Base-by-base conservation (phyloP, 1,140 invertebrate species). In the Pogonus chalceus region DNA sequence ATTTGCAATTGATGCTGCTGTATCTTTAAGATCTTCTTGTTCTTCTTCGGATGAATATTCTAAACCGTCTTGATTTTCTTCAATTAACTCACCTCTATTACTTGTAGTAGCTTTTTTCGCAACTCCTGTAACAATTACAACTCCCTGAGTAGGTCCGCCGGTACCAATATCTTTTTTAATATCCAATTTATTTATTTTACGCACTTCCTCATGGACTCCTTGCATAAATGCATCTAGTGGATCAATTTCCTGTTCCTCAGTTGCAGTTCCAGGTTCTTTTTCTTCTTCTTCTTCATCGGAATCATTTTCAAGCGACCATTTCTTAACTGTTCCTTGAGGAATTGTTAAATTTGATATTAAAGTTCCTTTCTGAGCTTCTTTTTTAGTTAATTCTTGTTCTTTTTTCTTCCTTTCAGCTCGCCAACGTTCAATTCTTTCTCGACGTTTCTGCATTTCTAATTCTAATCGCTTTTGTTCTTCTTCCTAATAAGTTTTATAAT, bases 11-110 rank as follows among this genome's bases (percentile, higher is more conserved):
- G 86, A 91, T 20, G 87, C 85, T 46, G 93, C 93, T 0, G 91
- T 88, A 59, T 91, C 84, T 57, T 95, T 92, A 47, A 97, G 79
- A 69, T 96, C 93, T 69, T 97, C 94, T 24, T 87, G 79, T 70
- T 98, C 94, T 72, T 98, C 94, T 75, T 97, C 93, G 20, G 92
- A 96, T 0, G 93, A 97, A 79, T 97, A 98, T 74, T 98, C 94
- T 53, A 98, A 74, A 18, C 90, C 92, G 73, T 98, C 95, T 73
- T 95, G 89, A 75, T 98, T 96, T 66, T 96, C 93, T 69, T 97
- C 92, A 63, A 98, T 96, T 0, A 98, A 70, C 75, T 98, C 95
- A 52, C 95, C 92, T 75, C 83, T 82, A 52, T 88, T 85, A 35
- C 86, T 80, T 60, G 79, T 79, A 39, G 79, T 76, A 20, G 80